Conservation (phyloP, 2,888 invertebrate species). For the Xestia xanthographa region DNA sequence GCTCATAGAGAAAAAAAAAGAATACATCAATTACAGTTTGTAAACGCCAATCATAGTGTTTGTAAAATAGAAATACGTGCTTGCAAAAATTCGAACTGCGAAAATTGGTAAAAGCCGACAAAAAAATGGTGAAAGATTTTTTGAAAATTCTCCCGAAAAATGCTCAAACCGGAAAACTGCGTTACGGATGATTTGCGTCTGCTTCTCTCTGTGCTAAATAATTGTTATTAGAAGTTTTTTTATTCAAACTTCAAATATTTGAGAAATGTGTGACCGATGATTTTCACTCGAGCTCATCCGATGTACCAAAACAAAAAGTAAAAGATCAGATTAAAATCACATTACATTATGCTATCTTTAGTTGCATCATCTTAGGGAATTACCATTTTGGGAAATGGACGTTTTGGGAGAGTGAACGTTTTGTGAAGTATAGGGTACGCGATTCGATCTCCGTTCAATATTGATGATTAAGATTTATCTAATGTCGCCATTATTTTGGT, state of each 20-base stretch:
- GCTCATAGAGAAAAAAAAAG: neutral
- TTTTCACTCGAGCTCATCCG: neutral
- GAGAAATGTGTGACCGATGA: neutral
- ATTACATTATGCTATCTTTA: neutral
- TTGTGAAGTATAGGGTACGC: no score
- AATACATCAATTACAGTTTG: neutral
- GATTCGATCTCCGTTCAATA: neutral
- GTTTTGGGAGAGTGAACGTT: no score
- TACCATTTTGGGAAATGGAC: no score
- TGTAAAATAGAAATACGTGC: conserved; percentile 15
- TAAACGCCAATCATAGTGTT: neutral
- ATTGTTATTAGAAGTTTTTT: neutral
- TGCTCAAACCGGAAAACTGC: neutral
- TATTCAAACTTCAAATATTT: neutral
- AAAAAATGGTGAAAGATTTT: neutral
- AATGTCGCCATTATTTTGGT: neutral
- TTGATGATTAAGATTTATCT: neutral
- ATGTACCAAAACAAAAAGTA: neutral
- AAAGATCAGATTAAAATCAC: neutral
- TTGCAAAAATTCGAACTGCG: neutral
- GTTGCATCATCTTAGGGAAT: neutral
- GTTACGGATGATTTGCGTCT: neutral
- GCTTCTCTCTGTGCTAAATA: neutral
- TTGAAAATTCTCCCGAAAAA: neutral
- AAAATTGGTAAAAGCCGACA: neutral